These are phyloP conservation scores for Coremacera marginata DNA, from an alignment of 2,888 invertebrate species.

Conservation along the genomic window DNA sequence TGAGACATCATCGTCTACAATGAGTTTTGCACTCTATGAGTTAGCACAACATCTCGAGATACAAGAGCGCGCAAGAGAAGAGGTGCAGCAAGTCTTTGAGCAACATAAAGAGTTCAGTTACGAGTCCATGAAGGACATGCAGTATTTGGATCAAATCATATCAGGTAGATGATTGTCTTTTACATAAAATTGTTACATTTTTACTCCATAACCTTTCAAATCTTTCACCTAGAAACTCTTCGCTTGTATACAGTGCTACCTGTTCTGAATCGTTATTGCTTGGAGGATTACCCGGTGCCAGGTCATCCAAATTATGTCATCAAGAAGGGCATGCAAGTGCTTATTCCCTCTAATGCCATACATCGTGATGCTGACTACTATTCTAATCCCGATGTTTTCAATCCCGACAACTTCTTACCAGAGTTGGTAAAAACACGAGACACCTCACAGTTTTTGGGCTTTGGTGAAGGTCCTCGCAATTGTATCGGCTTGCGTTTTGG, in stretches of 20 bases:
- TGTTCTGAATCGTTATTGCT: slow-evolving; percentile 70
- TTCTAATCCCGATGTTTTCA: slow-evolving; percentile 73
- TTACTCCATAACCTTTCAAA: no score
- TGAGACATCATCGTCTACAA: slow-evolving; percentile 70
- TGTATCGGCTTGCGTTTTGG: slow-evolving; percentile 65
- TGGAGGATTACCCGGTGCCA: slow-evolving; percentile 71
- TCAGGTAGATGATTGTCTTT: slow-evolving; percentile 59
- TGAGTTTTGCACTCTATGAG: slow-evolving; percentile 70
- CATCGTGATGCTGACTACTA: slow-evolving; percentile 72
- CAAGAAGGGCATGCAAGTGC: slow-evolving; percentile 61
- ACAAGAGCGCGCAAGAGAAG: slow-evolving; percentile 68
- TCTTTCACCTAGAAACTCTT: slow-evolving; percentile 65
- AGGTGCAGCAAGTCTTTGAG: slow-evolving; percentile 60
- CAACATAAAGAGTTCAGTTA: slow-evolving; percentile 62
- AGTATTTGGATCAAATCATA: slow-evolving; percentile 69
- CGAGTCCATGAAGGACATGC: slow-evolving; percentile 68
- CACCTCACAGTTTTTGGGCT: slow-evolving; percentile 60
- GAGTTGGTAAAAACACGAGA: slow-evolving; percentile 72
- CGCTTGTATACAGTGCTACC: slow-evolving; percentile 72
- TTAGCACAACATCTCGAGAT: slow-evolving; percentile 69
- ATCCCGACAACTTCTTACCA: slow-evolving; percentile 74
- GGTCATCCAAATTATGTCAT: slow-evolving; percentile 70
- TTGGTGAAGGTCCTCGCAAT: slow-evolving; percentile 65
- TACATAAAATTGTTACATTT: no score
- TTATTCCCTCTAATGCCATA: slow-evolving; percentile 68